A percentile compares a stretch with the other conserved stretches of the same genome.
phyloP scores from a whole-genome alignment of 2,113 vertebrate genomes.

The Cephalopholis sonnerati region DNA sequence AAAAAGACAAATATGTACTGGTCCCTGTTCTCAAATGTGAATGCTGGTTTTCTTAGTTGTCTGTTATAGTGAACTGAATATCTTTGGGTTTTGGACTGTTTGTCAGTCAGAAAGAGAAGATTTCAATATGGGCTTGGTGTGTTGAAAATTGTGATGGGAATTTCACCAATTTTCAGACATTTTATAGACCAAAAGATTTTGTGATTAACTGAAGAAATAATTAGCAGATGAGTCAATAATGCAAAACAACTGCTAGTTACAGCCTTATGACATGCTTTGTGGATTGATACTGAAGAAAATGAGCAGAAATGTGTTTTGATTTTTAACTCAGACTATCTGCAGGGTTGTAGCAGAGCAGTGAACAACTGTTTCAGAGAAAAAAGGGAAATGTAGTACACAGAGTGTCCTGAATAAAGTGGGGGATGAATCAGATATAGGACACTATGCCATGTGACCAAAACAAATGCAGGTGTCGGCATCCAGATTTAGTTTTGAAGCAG shows the following conservation, averaged over 20 bases:
- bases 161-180: background rate
- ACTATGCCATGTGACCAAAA: background rate
- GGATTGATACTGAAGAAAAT: background rate
- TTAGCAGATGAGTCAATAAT: background rate
- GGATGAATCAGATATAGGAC: background rate
- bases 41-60: background rate
- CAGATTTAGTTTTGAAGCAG: slow-evolving; percentile 1
- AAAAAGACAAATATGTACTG: background rate
- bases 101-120: background rate
- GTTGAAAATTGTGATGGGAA: background rate
- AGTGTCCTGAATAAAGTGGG: background rate
- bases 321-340: background rate
- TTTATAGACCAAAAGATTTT: background rate
- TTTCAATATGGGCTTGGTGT: background rate
- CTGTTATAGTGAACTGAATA: background rate
- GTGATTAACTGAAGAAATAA: background rate
- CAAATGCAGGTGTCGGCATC: background rate
- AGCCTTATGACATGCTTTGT: background rate
- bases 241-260: background rate
- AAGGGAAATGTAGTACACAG: background rate
- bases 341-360: background rate
- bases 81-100: background rate
- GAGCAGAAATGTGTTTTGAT: background rate
- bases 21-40: background rate
- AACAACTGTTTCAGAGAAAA: background rate